These are phyloP conservation scores for Streblospio benedicti DNA, from an alignment of 1,140 invertebrate genomes.

Conservation along the genomic window DNA sequence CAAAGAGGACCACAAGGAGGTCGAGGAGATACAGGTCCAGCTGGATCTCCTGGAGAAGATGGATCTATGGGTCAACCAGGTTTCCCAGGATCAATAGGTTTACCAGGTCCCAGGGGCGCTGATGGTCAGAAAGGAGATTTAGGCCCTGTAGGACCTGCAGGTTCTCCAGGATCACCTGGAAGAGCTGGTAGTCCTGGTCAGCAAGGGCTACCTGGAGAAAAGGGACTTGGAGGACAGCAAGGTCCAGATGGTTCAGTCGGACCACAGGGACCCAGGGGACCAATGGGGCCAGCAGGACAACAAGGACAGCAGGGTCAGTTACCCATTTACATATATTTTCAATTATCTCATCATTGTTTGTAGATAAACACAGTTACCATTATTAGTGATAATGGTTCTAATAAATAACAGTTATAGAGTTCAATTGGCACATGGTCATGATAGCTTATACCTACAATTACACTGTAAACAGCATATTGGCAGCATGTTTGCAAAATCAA, in stretches of 20 bases:
- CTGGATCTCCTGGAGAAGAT: conserved; percentile 35
- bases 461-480: too few relatives aligned
- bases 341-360: neutral
- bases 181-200: too few relatives aligned
- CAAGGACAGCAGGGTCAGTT: conserved; percentile 4
- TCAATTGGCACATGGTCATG: neutral
- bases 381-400: neutral
- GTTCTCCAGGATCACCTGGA: too few relatives aligned
- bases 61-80: conserved; percentile 15
- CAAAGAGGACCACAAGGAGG: neutral
- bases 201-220: too few relatives aligned
- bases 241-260: conserved; percentile 49
- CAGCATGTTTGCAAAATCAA: too few relatives aligned
- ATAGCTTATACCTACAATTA: neutral
- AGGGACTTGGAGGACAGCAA: neutral
- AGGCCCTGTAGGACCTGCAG: neutral
- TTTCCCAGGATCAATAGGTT: conserved; percentile 12
- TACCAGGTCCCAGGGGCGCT: neutral
- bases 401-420: too few relatives aligned
- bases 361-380: neutral
- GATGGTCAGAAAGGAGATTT: neutral
- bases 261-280: conserved; percentile 56
- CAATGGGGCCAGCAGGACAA: conserved; percentile 41
- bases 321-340: neutral
- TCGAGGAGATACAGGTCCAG: conserved; percentile 11